Conservation (phyloP, 1,140 invertebrate genomes). For the Choristoneura fumiferana region DNA sequence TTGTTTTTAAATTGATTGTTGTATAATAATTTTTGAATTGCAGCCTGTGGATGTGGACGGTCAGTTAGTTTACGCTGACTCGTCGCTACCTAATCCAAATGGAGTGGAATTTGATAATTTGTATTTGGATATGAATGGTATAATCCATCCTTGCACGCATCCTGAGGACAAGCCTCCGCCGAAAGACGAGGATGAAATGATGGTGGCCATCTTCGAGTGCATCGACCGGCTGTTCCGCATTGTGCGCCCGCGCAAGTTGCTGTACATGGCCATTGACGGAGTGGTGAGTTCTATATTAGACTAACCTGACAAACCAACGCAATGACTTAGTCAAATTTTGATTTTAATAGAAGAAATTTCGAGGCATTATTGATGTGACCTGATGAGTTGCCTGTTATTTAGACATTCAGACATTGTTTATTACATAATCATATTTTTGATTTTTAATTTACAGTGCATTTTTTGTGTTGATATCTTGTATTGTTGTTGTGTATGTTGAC, state of each 20-base stretch:
- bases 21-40: constrained; percentile 22
- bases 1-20: not conserved
- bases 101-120: constrained; percentile 99
- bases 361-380: too few relatives aligned
- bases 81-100: constrained; percentile 96
- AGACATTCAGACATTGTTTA: too few relatives aligned
- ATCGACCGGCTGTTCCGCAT: constrained; percentile 98
- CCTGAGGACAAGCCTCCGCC: constrained; percentile 99
- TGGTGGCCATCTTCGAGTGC: constrained; percentile 99
- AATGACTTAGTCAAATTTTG: too few relatives aligned
- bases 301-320: too few relatives aligned
- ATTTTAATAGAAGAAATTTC: too few relatives aligned
- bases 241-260: constrained; percentile 94
- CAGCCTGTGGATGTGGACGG: constrained; percentile 82
- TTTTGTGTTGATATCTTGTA: too few relatives aligned
- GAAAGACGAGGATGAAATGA: constrained; percentile 99
- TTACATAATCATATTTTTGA: too few relatives aligned
- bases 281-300: constrained; percentile 86
- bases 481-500: too few relatives aligned
- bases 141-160: constrained; percentile 99
- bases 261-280: constrained; percentile 99
- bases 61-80: constrained; percentile 86
- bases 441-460: too few relatives aligned
- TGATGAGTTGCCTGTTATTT: too few relatives aligned
- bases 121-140: constrained; percentile 99